A percentile compares a stretch with the other conserved stretches of the same genome.
Evolutionary conservation across 1,140 invertebrate species (phyloP).

Genomic region (Zaprionus gabonicus): DNA sequence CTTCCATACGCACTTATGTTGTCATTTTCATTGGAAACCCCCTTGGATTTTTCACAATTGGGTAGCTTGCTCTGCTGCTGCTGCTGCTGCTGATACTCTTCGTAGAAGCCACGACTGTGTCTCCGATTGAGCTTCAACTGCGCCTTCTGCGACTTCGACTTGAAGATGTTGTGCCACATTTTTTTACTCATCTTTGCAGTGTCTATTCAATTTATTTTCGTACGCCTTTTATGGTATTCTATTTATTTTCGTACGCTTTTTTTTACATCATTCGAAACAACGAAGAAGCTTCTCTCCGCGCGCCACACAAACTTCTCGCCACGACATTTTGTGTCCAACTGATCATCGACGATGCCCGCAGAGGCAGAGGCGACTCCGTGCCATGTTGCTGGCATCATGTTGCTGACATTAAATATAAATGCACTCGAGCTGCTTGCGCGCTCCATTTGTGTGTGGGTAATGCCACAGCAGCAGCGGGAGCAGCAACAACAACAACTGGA

Average conservation of each 20-base stretch:
- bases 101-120: constrained; percentile 73
- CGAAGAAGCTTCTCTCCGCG: background rate
- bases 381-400: constrained; percentile 53
- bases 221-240: constrained; percentile 1
- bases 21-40: constrained; percentile 52
- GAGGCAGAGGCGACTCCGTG: constrained; percentile 16
- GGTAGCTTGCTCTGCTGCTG: constrained; percentile 69
- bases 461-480: constrained; percentile 39
- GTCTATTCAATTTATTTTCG: background rate
- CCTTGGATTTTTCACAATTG: constrained; percentile 51
- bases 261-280: constrained; percentile 14
- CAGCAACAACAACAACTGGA: constrained; percentile 25
- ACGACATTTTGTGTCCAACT: constrained; percentile 60
- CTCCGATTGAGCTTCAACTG: constrained; percentile 73
- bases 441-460: constrained; percentile 59
- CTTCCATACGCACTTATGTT: constrained; percentile 66
- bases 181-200: constrained; percentile 76
- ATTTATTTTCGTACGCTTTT: constrained; percentile 4
- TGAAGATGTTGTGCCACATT: constrained; percentile 84
- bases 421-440: constrained; percentile 66
- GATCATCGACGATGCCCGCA: constrained; percentile 7
- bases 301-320: constrained; percentile 49
- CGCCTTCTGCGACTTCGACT: constrained; percentile 70
- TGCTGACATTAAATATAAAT: constrained; percentile 73
- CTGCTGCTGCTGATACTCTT: constrained; percentile 79